Base-by-base conservation (phyloP, 2,888 invertebrate genomes). In the Enoplolaimus lenunculus region DNA sequence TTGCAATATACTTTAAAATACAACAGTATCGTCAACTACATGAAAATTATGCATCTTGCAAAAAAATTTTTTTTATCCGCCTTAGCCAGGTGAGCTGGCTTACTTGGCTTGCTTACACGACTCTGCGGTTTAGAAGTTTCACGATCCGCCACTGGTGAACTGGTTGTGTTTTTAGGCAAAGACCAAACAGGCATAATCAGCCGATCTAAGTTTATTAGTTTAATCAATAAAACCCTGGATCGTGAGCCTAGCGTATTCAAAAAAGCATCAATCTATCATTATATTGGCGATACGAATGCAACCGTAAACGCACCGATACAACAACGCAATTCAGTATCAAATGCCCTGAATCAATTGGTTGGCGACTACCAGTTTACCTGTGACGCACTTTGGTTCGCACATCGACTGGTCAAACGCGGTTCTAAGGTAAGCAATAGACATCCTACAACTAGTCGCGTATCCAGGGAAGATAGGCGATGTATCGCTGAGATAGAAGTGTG, bases 351-450 rank as follows among this genome's bases (percentile, higher is more conserved):
- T 28, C 72, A 72, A 66, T 88, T 92, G 13, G 90, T 93, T 0
- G 93, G 93, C 21, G 95, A 95, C 83, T 91, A 91, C 81, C 91
- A 91, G 84, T 95, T 95, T 84, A 80, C 80, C 1, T 79, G 80
- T 73, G 80, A 79, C 72, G 75, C 75, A 28, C 70, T 78, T 28
- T 78, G 78, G 78, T 71, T 78, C 60, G 77, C 76, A 2, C 77
- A 78, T 68, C 73, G 75, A 62, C 66, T 68, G 21, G 28, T 45
- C 2, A 3, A 60, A 57, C 2, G 57, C 2, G 68, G 45, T 21
- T 7, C 45, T 7, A 7, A 45, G 45, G 45, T 45, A 45, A 45
- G n/a, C n/a, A n/a, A n/a, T n/a, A n/a, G n/a, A n/a, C n/a, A n/a
- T n/a, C n/a, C n/a, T n/a, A n/a, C n/a, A n/a, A n/a, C n/a, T n/a